phyloP scores from a whole-genome alignment of 2,797 vertebrate species.

The Argentina silus region DNA sequence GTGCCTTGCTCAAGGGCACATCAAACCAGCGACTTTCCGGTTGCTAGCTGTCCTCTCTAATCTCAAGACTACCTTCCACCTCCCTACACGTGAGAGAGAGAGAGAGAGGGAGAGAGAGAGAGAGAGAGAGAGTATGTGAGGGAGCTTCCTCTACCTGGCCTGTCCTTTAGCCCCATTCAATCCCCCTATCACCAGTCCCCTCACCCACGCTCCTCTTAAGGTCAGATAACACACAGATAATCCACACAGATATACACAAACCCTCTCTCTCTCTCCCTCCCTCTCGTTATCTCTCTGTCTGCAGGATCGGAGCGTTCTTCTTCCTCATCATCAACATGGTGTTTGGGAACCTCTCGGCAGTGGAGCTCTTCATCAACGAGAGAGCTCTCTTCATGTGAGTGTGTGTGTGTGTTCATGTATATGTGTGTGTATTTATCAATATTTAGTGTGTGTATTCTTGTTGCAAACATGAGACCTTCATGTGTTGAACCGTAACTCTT shows the following conservation, averaged over 20 bases:
- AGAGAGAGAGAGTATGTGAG: too few species aligned
- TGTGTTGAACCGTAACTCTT: constrained; percentile 45
- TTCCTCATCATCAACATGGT: constrained; percentile 84
- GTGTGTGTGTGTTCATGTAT: background rate
- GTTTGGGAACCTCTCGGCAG: constrained; percentile 83
- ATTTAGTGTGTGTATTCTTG: constrained; percentile 19
- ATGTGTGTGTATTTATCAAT: background rate
- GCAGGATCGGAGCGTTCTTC: constrained; percentile 76
- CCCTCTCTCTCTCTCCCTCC: background rate
- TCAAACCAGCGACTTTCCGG: too few species aligned
- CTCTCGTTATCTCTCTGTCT: background rate
- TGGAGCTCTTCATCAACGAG: constrained; percentile 78
- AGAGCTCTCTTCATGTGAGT: constrained; percentile 73
- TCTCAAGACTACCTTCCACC: too few species aligned
- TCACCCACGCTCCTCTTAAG: too few species aligned
- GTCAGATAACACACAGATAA: background rate
- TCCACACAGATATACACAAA: background rate
- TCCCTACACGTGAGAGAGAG: too few species aligned
- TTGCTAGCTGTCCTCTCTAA: too few species aligned
- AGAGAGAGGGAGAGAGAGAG: too few species aligned
- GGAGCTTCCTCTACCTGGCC: too few species aligned
- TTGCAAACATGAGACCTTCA: too few species aligned
- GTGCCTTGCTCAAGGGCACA: too few species aligned
- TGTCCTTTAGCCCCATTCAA: too few species aligned
- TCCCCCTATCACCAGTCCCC: too few species aligned